Evolutionary conservation across 2,888 invertebrate species (phyloP), one percentile per base, ranked within the genome.

Genomic region (Baronia brevicornis): DNA sequence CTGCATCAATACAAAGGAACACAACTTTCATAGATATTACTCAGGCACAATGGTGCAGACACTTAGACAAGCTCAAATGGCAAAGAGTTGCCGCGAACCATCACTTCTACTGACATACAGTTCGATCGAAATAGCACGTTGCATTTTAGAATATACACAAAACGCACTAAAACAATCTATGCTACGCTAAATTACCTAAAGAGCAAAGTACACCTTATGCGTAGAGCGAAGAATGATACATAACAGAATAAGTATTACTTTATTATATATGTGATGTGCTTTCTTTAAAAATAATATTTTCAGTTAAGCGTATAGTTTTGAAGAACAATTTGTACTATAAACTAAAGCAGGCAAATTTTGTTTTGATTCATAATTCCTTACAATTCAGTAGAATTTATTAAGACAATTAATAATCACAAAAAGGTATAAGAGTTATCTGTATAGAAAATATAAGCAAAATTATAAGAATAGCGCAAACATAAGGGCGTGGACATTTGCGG

Each of bases 21-120:
- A 65, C 68, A 70, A 72, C 77, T 75, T 79, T 74, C 70, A 60
- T 61, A 67, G 63, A 68, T 68, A 67, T 69, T 63, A 57, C 59
- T 47, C 50, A 56, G 54, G 55, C 63, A 72, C 75, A 78, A 74
- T 74, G 48, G 52, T 45, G 44, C 47, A 43, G 54, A 51, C 55
- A 57, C 46, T 54, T 48, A 51, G 48, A 39, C 42, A 41, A 35
- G 43, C 45, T 48, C 32, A 46, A 42, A 41, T 38, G 39, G 33
- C 32, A 39, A 41, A 28, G 15, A 33, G 26, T 33, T 25, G 9
- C 29, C 11, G 11, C n/a, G n/a, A n/a, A n/a, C n/a, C n/a, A n/a
- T n/a, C n/a, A n/a, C n/a, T n/a, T n/a, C n/a, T n/a, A n/a, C n/a
- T 21, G 15, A 33, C 12, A 17, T 30, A 20, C 21, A 9, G 19